Conservation (phyloP, 2,797 vertebrate species). For the Denticeps clupeoides region DNA sequence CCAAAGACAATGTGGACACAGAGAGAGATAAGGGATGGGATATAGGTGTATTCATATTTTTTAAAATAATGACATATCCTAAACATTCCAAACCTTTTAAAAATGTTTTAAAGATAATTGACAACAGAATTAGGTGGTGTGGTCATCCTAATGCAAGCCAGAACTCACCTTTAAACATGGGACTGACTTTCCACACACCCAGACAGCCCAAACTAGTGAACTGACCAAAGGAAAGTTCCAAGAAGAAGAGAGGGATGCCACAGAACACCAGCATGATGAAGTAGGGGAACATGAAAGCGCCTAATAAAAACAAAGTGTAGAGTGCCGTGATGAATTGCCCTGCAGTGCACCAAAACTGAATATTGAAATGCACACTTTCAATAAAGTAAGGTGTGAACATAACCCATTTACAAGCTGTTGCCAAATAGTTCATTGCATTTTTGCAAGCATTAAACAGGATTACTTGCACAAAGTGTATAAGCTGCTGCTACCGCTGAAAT, state of each 20-base stretch:
- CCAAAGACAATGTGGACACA: neutral
- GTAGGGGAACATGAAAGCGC: slow-evolving; percentile 97
- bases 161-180: slow-evolving; percentile 94
- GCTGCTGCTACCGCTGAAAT: too few relatives aligned
- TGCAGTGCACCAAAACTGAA: too few relatives aligned
- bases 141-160: neutral
- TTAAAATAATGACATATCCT: too few relatives aligned
- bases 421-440: too few relatives aligned
- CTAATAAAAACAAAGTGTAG: slow-evolving; percentile 53
- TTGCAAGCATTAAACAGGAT: too few relatives aligned
- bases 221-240: slow-evolving; percentile 95
- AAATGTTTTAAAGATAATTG: neutral
- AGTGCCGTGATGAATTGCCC: too few relatives aligned
- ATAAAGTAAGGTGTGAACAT: too few relatives aligned
- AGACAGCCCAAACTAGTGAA: slow-evolving; percentile 93
- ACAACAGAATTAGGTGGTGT: neutral
- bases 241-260: slow-evolving; percentile 95
- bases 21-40: neutral
- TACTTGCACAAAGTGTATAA: too few relatives aligned
- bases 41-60: neutral
- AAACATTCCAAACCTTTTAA: neutral
- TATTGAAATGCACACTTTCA: too few relatives aligned
- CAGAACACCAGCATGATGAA: slow-evolving; percentile 98
- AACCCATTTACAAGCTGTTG: too few relatives aligned
- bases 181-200: slow-evolving; percentile 95